Conservation (phyloP, 2,797 vertebrate species). For the Lepus townsendii region DNA sequence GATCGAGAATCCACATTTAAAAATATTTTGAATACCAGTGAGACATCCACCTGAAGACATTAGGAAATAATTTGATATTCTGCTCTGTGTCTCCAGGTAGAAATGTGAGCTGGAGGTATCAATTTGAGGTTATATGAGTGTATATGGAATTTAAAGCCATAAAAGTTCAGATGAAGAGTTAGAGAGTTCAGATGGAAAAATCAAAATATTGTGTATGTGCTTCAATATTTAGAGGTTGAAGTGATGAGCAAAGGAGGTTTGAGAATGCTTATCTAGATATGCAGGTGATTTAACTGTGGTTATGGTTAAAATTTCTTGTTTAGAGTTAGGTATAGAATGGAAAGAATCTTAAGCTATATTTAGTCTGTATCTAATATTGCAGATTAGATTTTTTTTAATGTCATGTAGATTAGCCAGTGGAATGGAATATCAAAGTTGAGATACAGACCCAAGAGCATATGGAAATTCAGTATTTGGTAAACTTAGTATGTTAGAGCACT, state of each 20-base stretch:
- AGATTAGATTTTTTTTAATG: conserved; percentile 24
- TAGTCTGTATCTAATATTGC: conserved; percentile 3
- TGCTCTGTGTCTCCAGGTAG: not conserved
- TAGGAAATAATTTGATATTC: conserved; percentile 7
- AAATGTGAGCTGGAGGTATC: conserved; percentile 5
- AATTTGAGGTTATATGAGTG: conserved; percentile 21
- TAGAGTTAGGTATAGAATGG: not conserved
- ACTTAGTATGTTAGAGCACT: not conserved
- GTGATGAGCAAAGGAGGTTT: conserved; percentile 1
- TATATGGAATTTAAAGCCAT: not conserved
- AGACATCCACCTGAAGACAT: not conserved
- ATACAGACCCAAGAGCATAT: not conserved
- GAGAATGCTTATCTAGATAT: not conserved
- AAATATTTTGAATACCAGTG: not conserved
- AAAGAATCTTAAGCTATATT: not conserved
- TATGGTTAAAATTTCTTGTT: not conserved
- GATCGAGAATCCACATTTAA: not conserved
- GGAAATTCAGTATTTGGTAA: conserved; percentile 1
- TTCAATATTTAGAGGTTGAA: not conserved
- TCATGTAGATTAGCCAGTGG: not conserved
- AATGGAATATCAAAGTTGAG: conserved; percentile 36
- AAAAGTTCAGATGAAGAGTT: too few relatives aligned
- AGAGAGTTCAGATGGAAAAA: not conserved
- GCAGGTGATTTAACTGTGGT: not conserved
- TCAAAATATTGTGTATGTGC: not conserved